Evolutionary conservation across 2,888 invertebrate genomes (phyloP), one percentile per base, ranked within the genome.

Genomic region (Laothoe populi): DNA sequence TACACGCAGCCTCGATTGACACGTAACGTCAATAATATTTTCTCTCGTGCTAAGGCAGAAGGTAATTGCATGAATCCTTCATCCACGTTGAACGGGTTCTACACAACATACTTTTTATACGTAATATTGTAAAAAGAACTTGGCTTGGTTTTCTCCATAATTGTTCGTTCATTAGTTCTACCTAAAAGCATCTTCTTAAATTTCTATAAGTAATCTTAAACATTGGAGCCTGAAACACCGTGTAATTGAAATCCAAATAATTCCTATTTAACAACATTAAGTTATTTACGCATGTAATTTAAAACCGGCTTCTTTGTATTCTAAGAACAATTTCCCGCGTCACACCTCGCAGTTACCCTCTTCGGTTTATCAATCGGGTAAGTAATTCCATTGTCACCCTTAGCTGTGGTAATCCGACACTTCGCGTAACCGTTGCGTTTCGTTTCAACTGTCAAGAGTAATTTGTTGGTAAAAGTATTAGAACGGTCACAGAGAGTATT

Each of bases 391-490:
- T 69, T 69, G 66, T 69, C 66, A 65, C 64, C 68, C 66, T 65
- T 70, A 68, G 69, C 66, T 63, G 70, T 64, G 65, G 63, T 66
- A 72, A 72, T 66, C 63, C 63, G 64, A 69, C 72, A 73, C 70
- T 67, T 67, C 70, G 68, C 71, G 69, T 66, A n/a, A 67, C 67
- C 67, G 72, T 70, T 70, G 70, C 72, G 71, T 70, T 72, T 68
- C 67, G 73, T 76, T 70, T 78, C 75, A 70, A 73, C 64, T 78
- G 74, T 78, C 79, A 79, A 77, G 78, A 70, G 72, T 60, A 67
- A 70, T 75, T 74, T 73, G 16, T 58, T 57, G 40, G 31, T 61
- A 19, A 19, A 31, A 35, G 48, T 24, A 48, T 48, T 7, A 24
- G 48, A 35, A 8, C 35, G 31, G 13, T 2, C 38, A 35, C 19